Conservation (phyloP, 2,797 vertebrate genomes). For the Trachurus trachurus region DNA sequence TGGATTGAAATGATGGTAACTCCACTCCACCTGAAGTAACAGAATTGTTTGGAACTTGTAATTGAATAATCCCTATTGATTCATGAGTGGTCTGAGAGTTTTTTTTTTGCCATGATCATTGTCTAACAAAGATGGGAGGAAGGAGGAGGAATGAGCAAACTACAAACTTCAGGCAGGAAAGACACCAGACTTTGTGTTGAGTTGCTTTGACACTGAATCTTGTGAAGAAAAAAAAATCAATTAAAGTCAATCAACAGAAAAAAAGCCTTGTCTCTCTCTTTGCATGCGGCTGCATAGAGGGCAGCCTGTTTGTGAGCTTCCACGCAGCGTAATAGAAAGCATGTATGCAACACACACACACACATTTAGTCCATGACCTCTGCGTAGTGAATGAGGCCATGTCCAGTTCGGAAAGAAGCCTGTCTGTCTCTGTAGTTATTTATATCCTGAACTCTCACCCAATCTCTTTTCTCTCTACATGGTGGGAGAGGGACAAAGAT, state of each 20-base stretch:
- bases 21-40: neutral
- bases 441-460: slow-evolving; percentile 60
- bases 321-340: slow-evolving; percentile 22
- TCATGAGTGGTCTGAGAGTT: neutral
- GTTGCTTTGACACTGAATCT: slow-evolving; percentile 13
- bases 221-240: slow-evolving; percentile 27
- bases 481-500: slow-evolving; percentile 11
- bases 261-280: neutral
- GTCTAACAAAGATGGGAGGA: neutral
- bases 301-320: slow-evolving; percentile 47
- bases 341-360: slow-evolving; percentile 24
- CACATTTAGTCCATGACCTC: slow-evolving; percentile 39
- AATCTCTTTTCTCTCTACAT: slow-evolving; percentile 38
- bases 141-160: neutral
- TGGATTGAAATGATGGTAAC: too few relatives aligned
- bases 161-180: neutral
- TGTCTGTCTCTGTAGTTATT: slow-evolving; percentile 63
- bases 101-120: neutral
- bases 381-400: slow-evolving; percentile 25
- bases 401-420: slow-evolving; percentile 50
- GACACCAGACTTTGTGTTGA: neutral
- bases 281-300: slow-evolving; percentile 24
- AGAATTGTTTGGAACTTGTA: neutral
- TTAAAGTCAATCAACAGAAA: slow-evolving; percentile 52
- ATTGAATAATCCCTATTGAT: too few relatives aligned